These are phyloP conservation scores for Paracyclopina nana DNA, from an alignment of 1,140 invertebrate genomes.

Conservation along the genomic window DNA sequence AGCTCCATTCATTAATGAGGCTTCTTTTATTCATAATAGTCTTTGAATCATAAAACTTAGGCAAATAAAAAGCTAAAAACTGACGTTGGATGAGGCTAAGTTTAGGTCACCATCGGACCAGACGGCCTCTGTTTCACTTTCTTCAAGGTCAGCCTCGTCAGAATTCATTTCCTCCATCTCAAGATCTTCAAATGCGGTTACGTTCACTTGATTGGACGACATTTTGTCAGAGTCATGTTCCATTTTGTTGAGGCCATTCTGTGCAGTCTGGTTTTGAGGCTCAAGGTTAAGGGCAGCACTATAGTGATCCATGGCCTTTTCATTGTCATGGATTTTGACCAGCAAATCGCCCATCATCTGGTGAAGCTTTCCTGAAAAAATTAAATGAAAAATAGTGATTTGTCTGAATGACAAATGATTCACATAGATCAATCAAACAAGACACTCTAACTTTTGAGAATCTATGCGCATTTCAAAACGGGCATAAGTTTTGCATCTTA, in stretches of 20 bases:
- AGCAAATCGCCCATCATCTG: slow-evolving; percentile 46
- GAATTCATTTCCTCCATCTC: slow-evolving; percentile 10
- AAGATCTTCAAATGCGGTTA: too few species aligned
- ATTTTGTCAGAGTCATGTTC: slow-evolving; percentile 6
- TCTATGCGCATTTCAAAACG: too few species aligned
- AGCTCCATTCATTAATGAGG: too few species aligned
- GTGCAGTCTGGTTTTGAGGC: slow-evolving; percentile 4
- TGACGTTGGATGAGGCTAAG: slow-evolving; percentile 1
- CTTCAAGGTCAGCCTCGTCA: slow-evolving; percentile 10
- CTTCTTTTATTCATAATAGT: too few species aligned
- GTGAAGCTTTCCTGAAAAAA: slow-evolving; percentile 42
- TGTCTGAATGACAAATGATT: too few species aligned
- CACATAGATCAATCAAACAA: too few species aligned
- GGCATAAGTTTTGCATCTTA: too few species aligned
- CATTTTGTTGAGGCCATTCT: slow-evolving; percentile 8
- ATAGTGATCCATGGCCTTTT: slow-evolving; percentile 15
- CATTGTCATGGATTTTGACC: slow-evolving; percentile 16
- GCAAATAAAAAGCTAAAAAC: too few species aligned
- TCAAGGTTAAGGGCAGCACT: slow-evolving; percentile 9
- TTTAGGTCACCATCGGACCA: slow-evolving; percentile 16
- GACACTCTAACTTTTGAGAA: too few species aligned
- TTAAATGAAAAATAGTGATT: too few species aligned
- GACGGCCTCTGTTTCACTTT: slow-evolving; percentile 15
- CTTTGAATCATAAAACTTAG: too few species aligned
- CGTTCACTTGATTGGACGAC: background rate